Evolutionary conservation across 2,113 vertebrate species (phyloP).

Genomic region (Pluvialis apricaria): DNA sequence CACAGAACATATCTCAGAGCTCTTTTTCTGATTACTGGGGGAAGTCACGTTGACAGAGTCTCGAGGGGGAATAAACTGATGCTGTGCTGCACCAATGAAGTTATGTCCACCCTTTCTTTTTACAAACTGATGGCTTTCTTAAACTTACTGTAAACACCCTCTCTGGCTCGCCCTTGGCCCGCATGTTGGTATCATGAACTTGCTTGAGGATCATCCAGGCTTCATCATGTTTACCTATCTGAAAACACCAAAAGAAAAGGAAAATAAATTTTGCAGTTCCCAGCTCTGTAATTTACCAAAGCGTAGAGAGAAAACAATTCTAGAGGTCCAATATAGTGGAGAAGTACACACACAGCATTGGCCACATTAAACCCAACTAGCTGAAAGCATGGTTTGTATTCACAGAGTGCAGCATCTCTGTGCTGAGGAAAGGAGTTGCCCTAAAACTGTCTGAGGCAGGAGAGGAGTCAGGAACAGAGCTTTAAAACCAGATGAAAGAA

Average conservation of each 20-base stretch:
- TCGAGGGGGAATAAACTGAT: not conserved
- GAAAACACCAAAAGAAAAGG: conserved; percentile 27
- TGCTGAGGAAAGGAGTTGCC: not conserved
- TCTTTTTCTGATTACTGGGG: not conserved
- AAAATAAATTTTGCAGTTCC: not conserved
- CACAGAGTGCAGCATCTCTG: not conserved
- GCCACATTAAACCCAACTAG: not conserved
- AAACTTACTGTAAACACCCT: conserved; percentile 91
- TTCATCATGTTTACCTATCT: conserved; percentile 94
- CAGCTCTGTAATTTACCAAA: not conserved
- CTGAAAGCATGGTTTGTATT: not conserved
- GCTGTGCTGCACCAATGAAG: not conserved
- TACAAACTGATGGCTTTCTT: not conserved
- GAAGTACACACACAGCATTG: not conserved
- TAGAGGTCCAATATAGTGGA: not conserved
- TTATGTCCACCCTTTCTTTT: not conserved
- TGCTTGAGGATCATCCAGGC: conserved; percentile 97
- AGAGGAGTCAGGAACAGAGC: not conserved
- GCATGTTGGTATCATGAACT: conserved; percentile 97
- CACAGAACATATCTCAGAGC: not conserved
- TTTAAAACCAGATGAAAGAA: not conserved
- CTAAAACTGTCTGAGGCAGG: not conserved
- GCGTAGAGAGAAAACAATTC: not conserved
- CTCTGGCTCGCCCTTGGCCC: conserved; percentile 92
- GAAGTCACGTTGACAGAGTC: not conserved